These are phyloP conservation scores for Thalpophila matura DNA, from an alignment of 2,888 invertebrate species.

Conservation along the genomic window DNA sequence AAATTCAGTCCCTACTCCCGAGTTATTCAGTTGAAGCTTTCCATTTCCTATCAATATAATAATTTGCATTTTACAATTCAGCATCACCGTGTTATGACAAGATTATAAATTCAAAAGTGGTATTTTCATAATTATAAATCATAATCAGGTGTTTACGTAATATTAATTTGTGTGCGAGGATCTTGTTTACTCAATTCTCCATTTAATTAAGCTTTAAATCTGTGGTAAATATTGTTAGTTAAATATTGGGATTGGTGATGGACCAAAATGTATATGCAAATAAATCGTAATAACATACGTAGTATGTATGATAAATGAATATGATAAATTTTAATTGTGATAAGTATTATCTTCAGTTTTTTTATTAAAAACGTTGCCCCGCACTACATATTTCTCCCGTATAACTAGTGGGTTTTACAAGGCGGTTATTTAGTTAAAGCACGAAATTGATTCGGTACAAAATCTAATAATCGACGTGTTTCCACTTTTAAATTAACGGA, in stretches of 20 bases:
- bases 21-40: too few relatives aligned
- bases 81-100: background rate
- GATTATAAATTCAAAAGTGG: too few relatives aligned
- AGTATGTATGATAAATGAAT: background rate
- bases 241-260: constrained; percentile 21
- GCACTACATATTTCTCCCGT: too few relatives aligned
- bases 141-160: background rate
- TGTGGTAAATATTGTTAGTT: constrained; percentile 18
- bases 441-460: background rate
- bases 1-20: too few relatives aligned
- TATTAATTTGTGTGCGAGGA: background rate
- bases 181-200: constrained; percentile 21
- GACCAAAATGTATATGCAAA: constrained; percentile 4
- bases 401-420: too few relatives aligned
- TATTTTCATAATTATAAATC: too few relatives aligned
- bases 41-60: too few relatives aligned
- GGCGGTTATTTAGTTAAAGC: background rate
- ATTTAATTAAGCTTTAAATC: constrained; percentile 3
- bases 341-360: too few relatives aligned
- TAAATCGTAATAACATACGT: constrained; percentile 9
- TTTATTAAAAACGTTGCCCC: too few relatives aligned
- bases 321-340: too few relatives aligned
- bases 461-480: background rate
- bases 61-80: too few relatives aligned
- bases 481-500: constrained; percentile 33